A percentile compares a stretch with the other conserved stretches of the same genome.
Evolutionary conservation across 2,113 vertebrate genomes (phyloP).

Genomic region (Scartelaos histophorus): DNA sequence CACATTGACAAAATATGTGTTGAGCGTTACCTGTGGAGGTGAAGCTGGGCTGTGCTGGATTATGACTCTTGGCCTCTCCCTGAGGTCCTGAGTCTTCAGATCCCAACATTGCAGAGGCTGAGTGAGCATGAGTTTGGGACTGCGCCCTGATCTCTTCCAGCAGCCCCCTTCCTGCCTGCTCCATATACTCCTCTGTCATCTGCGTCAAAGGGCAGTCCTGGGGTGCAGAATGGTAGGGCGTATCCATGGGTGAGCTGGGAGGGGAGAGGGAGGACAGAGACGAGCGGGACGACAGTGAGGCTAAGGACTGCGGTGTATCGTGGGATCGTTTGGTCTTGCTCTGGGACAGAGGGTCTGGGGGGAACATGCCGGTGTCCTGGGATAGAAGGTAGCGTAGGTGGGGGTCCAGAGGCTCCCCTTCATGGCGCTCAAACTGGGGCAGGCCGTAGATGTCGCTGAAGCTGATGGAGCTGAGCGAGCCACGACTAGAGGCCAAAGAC

Average conservation of each 20-base stretch:
- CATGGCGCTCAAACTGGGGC: slow-evolving; percentile 89
- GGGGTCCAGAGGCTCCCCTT: slow-evolving; percentile 75
- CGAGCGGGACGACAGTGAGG: slow-evolving; percentile 92
- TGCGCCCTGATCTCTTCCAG: slow-evolving; percentile 84
- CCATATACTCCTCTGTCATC: slow-evolving; percentile 90
- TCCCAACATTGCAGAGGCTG: slow-evolving; percentile 62
- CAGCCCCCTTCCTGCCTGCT: slow-evolving; percentile 83
- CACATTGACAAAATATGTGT: neutral
- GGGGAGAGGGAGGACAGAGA: slow-evolving; percentile 94
- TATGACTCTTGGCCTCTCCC: slow-evolving; percentile 79
- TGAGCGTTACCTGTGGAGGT: slow-evolving; percentile 76
- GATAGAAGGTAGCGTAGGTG: slow-evolving; percentile 87
- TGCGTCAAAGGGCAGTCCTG: slow-evolving; percentile 89
- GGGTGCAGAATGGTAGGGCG: slow-evolving; percentile 86
- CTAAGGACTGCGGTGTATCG: slow-evolving; percentile 92
- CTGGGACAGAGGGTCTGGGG: slow-evolving; percentile 66
- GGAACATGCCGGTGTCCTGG: slow-evolving; percentile 79
- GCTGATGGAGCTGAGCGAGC: slow-evolving; percentile 95
- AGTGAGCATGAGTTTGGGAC: slow-evolving; percentile 47
- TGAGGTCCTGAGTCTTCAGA: slow-evolving; percentile 72
- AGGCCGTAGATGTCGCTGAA: slow-evolving; percentile 97
- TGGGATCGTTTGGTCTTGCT: slow-evolving; percentile 85
- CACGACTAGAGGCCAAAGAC: slow-evolving; percentile 91
- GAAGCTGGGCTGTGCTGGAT: slow-evolving; percentile 74
- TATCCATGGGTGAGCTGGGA: slow-evolving; percentile 95